Evolutionary conservation across 1,140 invertebrate species (phyloP).

Genomic region (Phymastichus coffea): DNA sequence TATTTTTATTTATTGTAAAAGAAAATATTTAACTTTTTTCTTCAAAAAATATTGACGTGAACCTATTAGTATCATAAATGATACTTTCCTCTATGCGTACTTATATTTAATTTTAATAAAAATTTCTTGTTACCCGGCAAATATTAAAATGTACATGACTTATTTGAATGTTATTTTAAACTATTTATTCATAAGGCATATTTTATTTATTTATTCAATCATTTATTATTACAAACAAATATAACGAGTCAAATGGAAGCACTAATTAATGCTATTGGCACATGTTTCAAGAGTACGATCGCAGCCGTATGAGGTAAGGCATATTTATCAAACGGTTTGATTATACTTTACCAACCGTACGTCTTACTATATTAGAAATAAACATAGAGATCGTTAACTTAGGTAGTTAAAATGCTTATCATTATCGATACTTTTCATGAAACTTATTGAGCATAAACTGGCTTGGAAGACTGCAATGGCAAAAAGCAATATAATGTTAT

Average conservation of each 20-base stretch:
- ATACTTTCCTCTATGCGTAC: too few species aligned
- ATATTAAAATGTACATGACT: too few species aligned
- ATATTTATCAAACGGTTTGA: not conserved
- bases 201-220: constrained; percentile 21
- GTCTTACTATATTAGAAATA: not conserved
- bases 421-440: not conserved
- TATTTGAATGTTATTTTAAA: too few species aligned
- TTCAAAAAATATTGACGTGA: too few species aligned
- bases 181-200: too few species aligned
- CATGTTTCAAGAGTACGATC: constrained; percentile 1
- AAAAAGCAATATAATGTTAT: too few species aligned
- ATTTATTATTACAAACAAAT: constrained; percentile 12
- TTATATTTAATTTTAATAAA: too few species aligned
- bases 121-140: too few species aligned
- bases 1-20: too few species aligned
- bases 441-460: not conserved
- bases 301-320: not conserved
- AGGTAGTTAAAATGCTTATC: not conserved
- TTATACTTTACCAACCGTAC: not conserved
- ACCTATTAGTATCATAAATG: too few species aligned
- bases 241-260: constrained; percentile 9
- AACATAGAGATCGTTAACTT: constrained; percentile 3
- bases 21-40: too few species aligned
- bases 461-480: constrained; percentile 4
- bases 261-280: constrained; percentile 19